Evolutionary conservation across 2,888 invertebrate species (phyloP).

Genomic region (Lysandra bellargus): DNA sequence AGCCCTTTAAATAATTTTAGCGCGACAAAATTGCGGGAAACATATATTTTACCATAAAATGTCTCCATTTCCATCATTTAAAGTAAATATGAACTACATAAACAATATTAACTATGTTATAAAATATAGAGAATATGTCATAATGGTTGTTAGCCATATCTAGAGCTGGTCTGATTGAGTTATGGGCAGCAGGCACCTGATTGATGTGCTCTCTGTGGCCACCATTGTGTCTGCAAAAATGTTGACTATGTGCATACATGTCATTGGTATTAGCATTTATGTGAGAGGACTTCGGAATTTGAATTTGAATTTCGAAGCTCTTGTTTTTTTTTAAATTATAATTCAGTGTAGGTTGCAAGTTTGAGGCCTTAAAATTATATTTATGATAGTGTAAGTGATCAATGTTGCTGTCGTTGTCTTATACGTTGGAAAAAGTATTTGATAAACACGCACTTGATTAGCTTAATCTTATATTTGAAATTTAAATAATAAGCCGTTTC

Average conservation of each 20-base stretch:
- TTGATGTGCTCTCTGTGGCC: conserved; percentile 77
- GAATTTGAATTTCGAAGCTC: conserved; percentile 12
- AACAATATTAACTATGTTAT: conserved; percentile 16
- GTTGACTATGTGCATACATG: conserved; percentile 30
- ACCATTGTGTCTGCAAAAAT: conserved; percentile 78
- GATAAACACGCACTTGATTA: too few species aligned
- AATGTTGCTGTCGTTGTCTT: too few species aligned
- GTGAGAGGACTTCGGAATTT: conserved; percentile 1
- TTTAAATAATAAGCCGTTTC: too few species aligned
- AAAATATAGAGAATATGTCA: conserved; percentile 10
- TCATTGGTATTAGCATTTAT: neutral
- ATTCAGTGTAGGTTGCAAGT: neutral
- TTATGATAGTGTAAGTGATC: too few species aligned
- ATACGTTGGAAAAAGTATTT: too few species aligned
- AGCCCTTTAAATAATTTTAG: too few species aligned
- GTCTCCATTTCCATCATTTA: neutral
- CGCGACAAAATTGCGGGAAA: neutral
- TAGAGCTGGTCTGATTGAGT: conserved; percentile 75
- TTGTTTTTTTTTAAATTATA: neutral
- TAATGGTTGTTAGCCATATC: conserved; percentile 60
- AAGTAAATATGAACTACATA: neutral
- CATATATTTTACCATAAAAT: neutral
- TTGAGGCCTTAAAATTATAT: neutral
- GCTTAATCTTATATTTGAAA: too few species aligned
- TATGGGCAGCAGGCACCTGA: conserved; percentile 77